Conservation (phyloP, 1,140 invertebrate genomes). For the Brachionus koreanus region DNA sequence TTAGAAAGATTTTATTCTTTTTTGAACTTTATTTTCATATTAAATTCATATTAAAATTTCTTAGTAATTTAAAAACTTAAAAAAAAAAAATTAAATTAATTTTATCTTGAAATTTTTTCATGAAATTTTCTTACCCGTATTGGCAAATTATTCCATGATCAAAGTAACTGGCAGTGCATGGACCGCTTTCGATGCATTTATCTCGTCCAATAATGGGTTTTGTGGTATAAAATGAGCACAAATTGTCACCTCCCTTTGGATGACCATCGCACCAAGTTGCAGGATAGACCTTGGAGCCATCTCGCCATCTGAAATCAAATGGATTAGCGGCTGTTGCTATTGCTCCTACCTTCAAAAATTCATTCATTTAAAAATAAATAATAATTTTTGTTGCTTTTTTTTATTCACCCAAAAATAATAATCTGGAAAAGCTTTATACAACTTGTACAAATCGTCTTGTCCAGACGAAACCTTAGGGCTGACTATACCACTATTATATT, state of each 20-base stretch:
- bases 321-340: slow-evolving; percentile 2
- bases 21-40: no score
- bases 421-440: slow-evolving; percentile 41
- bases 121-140: not conserved
- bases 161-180: not conserved
- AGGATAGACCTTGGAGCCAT: not conserved
- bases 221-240: slow-evolving; percentile 36
- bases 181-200: slow-evolving; percentile 22
- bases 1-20: no score
- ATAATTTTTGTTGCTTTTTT: not conserved
- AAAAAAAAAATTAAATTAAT: no score
- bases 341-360: slow-evolving; percentile 9
- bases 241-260: slow-evolving; percentile 32
- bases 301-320: not conserved
- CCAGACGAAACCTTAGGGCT: not conserved
- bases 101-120: no score
- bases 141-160: slow-evolving; percentile 41
- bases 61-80: no score
- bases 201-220: slow-evolving; percentile 6
- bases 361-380: not conserved
- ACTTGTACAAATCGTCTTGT: slow-evolving; percentile 26
- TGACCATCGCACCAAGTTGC: slow-evolving; percentile 2
- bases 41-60: no score
- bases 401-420: slow-evolving; percentile 38
- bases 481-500: not conserved